phyloP scores from a whole-genome alignment of 2,113 vertebrate species.

The Oenanthe oenanthe region DNA sequence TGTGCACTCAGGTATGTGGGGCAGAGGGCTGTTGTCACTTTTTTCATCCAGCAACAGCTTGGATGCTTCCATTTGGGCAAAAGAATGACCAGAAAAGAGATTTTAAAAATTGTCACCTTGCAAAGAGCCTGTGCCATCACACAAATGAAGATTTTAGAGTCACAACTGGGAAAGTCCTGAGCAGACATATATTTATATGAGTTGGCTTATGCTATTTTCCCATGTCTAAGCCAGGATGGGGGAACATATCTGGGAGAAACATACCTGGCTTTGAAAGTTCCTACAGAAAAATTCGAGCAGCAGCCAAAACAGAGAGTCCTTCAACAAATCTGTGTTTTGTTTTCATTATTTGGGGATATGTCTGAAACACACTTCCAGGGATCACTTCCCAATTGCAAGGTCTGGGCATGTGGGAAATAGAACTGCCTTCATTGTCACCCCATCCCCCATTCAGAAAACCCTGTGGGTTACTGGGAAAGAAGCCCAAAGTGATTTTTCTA shows the following conservation, averaged over 20 bases:
- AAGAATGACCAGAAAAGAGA: neutral
- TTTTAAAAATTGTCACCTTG: neutral
- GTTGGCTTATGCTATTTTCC: fast-evolving
- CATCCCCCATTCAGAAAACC: neutral
- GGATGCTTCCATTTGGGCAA: neutral
- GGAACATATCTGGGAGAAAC: neutral
- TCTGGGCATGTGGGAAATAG: neutral
- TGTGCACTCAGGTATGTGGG: neutral
- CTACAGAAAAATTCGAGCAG: neutral
- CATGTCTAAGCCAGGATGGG: neutral
- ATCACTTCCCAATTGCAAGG: neutral
- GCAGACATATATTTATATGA: fast-evolving
- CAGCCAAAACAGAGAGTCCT: neutral
- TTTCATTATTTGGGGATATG: neutral
- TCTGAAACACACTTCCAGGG: neutral
- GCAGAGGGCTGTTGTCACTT: neutral
- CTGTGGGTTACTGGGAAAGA: neutral
- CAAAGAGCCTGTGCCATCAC: neutral
- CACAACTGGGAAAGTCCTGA: neutral
- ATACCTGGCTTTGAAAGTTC: neutral
- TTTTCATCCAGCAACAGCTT: neutral
- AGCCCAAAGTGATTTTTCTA: neutral
- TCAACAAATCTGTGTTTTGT: neutral
- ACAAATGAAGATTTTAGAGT: neutral
- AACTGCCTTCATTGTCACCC: neutral